phyloP scores from a whole-genome alignment of 2,113 vertebrate genomes.

The Pedetes capensis region DNA sequence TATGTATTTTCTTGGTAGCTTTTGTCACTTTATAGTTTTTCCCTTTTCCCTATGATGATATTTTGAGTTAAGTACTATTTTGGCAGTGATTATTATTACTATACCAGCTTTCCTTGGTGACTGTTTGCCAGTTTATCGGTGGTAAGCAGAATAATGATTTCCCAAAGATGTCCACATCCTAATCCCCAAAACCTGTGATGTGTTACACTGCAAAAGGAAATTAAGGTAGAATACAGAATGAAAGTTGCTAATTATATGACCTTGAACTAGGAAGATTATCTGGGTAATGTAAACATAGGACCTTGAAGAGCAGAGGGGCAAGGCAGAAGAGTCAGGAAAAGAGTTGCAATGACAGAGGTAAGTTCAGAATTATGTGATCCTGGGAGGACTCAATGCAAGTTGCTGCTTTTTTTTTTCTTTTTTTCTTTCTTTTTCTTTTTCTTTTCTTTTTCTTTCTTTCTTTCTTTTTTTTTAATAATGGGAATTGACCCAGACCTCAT shows the following conservation, averaged over 20 bases:
- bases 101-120: background rate
- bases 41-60: background rate
- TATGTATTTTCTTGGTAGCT: background rate
- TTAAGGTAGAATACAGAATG: background rate
- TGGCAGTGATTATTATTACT: background rate
- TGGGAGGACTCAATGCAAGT: background rate
- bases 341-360: background rate
- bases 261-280: background rate
- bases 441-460: too few species aligned
- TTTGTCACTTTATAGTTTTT: slow-evolving; percentile 11
- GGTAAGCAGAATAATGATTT: background rate
- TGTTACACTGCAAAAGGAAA: background rate
- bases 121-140: background rate
- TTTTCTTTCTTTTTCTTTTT: too few species aligned
- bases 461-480: too few species aligned
- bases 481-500: too few species aligned
- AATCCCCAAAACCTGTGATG: background rate
- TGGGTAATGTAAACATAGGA: background rate
- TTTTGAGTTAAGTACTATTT: slow-evolving; percentile 26
- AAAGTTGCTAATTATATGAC: background rate
- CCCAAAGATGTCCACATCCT: background rate
- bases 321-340: background rate
- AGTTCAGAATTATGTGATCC: background rate
- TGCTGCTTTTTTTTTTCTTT: too few species aligned
- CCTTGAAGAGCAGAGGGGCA: background rate